Base-by-base conservation (phyloP, 1,140 invertebrate genomes). In the Micrasema longulum region DNA sequence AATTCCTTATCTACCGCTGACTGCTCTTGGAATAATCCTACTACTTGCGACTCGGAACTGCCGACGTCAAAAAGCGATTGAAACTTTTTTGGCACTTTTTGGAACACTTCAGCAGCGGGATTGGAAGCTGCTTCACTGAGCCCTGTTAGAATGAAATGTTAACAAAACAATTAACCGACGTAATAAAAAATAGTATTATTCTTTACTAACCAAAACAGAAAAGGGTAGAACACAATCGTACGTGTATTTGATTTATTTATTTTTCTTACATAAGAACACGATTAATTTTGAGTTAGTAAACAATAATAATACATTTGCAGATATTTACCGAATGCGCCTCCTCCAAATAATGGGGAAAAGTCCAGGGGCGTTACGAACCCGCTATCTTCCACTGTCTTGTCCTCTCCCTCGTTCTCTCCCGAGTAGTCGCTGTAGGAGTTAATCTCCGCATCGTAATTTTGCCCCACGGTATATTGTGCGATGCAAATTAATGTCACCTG, bases 21-120 rank as follows among this genome's bases (percentile, higher is more conserved):
- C 73, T 80, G 79, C 26, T 75, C 77, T 79, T 83, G 81, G 62
- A 85, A 78, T 7, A 80, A 81, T 79, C 84, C 82, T 69, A 83
- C 80, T 71, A 68, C n/a, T 7, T 62, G 53, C 10, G 73, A 75
- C 53, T 75, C 69, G 10, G 73, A 41, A 7, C 69, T 62, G 11
- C 83, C 69, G 47, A 81, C 80, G 70, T 85, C 81, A 73, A 84
- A 85, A 48, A 84, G 77, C 20, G 83, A 81, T 71, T 83, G 83
- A 80, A 81, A 79, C 71, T 79, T 82, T 77, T 84, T 83, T 77
- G 84, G 81, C 77, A 80, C 77, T 74, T 83, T 80, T 77, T 83
- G 78, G 65, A 84, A 76, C n/a, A n/a, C n/a, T n/a, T n/a, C n/a
- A n/a, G n/a, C n/a, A n/a, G n/a, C n/a, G n/a, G n/a, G n/a, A n/a